Base-by-base conservation (phyloP, 2,113 vertebrate species). In the Muntiacus muntjak region DNA sequence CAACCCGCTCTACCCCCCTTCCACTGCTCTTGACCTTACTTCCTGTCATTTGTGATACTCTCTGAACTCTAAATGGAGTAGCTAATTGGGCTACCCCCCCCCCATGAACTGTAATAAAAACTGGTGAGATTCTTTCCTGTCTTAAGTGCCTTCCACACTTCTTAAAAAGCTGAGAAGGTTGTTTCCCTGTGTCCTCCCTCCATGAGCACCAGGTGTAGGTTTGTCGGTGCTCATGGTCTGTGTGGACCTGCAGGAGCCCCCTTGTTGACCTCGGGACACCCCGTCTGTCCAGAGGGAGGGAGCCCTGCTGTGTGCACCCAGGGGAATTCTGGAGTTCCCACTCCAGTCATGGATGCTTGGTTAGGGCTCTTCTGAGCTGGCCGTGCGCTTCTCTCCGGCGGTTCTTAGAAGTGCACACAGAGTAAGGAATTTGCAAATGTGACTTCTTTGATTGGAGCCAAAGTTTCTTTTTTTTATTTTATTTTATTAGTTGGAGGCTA, bases 1-100 rank as follows among this genome's bases (percentile, higher is more conserved):
- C 9, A 71, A 2, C 15, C 8, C 2, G 40, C 36, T 25, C 23
- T 8, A n/a, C 26, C 67, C 17, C 1, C 15, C 0, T 0, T 47
- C 88, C 30, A 25, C 79, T n/a, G 3, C 50, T 11, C 1, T 6
- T 23, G 1, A 17, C 58, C 40, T 82, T 45, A 23, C 15, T 43
- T 62, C 74, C 14, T 74, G 45, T 52, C 30, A 25, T 82, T 74
- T 85, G 45, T 91, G 54, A 62, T 78, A 54, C 11, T 74, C 57
- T 85, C 79, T 86, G 50, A 67, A 91, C 19, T n/a, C 33, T 10
- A 60, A 15, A 16, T 58, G 57, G 83, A 13, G 25, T 43, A 26
- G 19, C 52, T 91, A 16, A 25, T n/a, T 36, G 78, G 76, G 8
- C 40, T 19, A 7, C 47, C 64, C 25, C 47, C 64, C 25, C n/a